phyloP scores from a whole-genome alignment of 2,797 vertebrate genomes.

The Alectoris magna region DNA sequence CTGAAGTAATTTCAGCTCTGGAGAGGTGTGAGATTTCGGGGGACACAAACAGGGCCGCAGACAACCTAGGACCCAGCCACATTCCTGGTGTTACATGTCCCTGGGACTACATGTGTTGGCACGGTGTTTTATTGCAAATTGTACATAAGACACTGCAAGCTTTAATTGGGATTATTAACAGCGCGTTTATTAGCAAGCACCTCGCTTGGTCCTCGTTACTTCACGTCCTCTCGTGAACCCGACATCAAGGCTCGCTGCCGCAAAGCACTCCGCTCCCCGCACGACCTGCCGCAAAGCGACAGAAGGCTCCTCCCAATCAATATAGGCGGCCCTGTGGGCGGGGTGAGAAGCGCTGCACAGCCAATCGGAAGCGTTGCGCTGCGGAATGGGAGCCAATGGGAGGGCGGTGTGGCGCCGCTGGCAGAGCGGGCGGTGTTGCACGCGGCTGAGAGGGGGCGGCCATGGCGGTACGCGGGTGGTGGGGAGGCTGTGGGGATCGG shows the following conservation, averaged over 20 bases:
- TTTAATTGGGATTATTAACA: background rate
- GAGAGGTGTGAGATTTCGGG: background rate
- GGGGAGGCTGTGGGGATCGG: background rate
- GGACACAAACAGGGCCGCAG: background rate
- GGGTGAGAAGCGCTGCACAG: accelerated
- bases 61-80: background rate
- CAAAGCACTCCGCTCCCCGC: accelerated
- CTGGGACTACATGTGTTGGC: background rate
- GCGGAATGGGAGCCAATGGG: background rate
- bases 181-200: background rate
- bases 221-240: too few species aligned
- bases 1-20: background rate
- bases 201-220: too few species aligned
- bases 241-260: too few species aligned
- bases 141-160: background rate
- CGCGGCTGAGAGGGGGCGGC: background rate
- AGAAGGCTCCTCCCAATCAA: accelerated
- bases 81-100: too few species aligned
- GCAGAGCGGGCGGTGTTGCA: background rate
- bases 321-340: background rate
- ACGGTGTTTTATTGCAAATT: background rate
- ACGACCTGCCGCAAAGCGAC: background rate
- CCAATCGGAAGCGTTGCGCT: background rate
- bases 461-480: background rate
- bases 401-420: accelerated